Base-by-base conservation (phyloP, 2,113 vertebrate species). In the Syngnathus floridae region DNA sequence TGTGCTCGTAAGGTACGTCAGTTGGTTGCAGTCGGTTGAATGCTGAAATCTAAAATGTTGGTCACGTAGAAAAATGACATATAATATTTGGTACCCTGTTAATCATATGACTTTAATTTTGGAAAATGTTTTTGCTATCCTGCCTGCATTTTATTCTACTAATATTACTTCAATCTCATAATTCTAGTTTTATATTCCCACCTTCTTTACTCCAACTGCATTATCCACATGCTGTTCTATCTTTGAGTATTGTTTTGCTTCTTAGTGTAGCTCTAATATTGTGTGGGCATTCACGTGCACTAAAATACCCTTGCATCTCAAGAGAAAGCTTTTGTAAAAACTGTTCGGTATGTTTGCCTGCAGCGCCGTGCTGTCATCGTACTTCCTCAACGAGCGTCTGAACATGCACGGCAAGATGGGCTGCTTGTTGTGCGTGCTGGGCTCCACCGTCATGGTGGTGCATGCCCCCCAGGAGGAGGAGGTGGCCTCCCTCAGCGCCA, bases 371-470 rank as follows among this genome's bases (percentile, higher is more conserved):
- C 88, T 94, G 19, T 92, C 92, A 52, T 90, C 94, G 5, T 89
- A 89, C 67, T 93, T 93, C 74, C 87, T 94, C 64, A 92, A 93
- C 11, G 92, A 95, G 73, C 85, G 87, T 64, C 73, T 95, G 67
- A 96, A 92, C 19, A 69, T 92, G 55, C 91, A 93, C 0, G 92
- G 92, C 55, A 94, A 93, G 79, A 86, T 91, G 1, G 92, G 92
- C 61, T 95, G 93, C 49, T 48, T 93, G 69, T 84, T 95, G 65
- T 92, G 92, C 73, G 68, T 94, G 69, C 38, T 93, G 77, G 92
- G 92, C 64, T 94, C 92, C 69, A 92, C 89, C 0, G 92, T 93
- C 69, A 94, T 95, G 92, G 92, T 94, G 57, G 88, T 93, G 68
- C 92, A 93, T 19, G 93, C 92, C 7, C 93, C 93, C 0, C 89